Percentiles rank a stretch among this genome's conserved stretches.
phyloP scores from a whole-genome alignment of 2,113 vertebrate species.

The Corynorhinus townsendii region DNA sequence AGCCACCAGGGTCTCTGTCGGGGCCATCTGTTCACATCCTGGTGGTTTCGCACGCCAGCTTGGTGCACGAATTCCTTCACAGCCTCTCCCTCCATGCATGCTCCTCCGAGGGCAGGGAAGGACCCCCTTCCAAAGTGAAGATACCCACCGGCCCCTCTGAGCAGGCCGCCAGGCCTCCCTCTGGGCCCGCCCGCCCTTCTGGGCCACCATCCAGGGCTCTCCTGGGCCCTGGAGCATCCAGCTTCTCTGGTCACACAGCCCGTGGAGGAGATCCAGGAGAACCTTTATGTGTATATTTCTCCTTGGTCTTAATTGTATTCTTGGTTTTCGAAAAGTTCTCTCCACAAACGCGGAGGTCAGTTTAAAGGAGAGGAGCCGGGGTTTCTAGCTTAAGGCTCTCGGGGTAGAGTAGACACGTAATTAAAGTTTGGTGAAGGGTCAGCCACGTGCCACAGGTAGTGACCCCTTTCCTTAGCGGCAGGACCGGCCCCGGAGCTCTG shows the following conservation, averaged over 20 bases:
- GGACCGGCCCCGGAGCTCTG: too few species aligned
- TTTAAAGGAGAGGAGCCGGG: neutral
- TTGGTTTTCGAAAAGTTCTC: neutral
- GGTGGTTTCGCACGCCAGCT: neutral
- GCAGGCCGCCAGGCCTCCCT: neutral
- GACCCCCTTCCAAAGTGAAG: neutral
- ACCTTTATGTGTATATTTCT: neutral
- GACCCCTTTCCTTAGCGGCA: rapidly evolving
- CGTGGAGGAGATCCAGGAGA: neutral
- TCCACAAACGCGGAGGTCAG: neutral
- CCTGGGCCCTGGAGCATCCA: neutral
- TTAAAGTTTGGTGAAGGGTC: neutral
- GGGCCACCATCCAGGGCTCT: neutral
- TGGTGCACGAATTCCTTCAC: neutral
- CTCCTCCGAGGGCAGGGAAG: neutral
- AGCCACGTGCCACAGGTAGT: rapidly evolving
- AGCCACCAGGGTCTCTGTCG: neutral
- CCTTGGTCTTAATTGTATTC: neutral
- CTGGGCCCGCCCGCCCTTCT: neutral
- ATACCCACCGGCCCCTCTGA: rapidly evolving
- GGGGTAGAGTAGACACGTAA: neutral
- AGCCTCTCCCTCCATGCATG: neutral
- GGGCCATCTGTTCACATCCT: neutral
- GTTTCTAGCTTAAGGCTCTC: neutral
- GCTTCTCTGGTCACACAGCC: neutral